phyloP scores from a whole-genome alignment of 1,140 invertebrate genomes.

The Cheumatopsyche charites region DNA sequence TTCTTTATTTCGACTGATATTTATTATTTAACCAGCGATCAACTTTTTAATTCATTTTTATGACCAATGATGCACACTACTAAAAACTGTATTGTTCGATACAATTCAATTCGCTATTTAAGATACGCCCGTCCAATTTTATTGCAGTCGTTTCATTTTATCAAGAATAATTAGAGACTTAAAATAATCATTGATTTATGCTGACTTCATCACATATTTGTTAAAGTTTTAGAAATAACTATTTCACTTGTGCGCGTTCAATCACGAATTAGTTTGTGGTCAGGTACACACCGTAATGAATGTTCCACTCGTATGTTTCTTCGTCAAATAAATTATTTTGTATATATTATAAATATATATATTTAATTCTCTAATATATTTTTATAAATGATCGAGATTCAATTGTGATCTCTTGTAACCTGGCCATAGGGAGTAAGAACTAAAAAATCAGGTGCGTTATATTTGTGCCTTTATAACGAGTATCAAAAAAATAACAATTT shows the following conservation, averaged over 20 bases:
- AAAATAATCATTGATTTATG: not conserved
- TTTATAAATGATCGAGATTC: constrained; percentile 29
- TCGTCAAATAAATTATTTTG: not conserved
- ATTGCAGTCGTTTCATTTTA: too few relatives aligned
- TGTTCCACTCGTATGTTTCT: not conserved
- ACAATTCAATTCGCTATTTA: too few relatives aligned
- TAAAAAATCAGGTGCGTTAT: constrained; percentile 49
- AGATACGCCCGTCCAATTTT: too few relatives aligned
- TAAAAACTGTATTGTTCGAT: too few relatives aligned
- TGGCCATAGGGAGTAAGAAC: constrained; percentile 42
- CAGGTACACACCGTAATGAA: not conserved
- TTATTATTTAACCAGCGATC: too few relatives aligned
- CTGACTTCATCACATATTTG: not conserved
- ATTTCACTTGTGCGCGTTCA: too few relatives aligned
- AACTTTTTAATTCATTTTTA: too few relatives aligned
- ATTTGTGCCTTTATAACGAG: constrained; percentile 46
- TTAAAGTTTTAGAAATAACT: not conserved
- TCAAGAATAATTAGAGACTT: too few relatives aligned
- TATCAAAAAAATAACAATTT: constrained; percentile 34
- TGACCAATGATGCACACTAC: too few relatives aligned
- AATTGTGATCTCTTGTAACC: constrained; percentile 31
- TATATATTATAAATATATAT: not conserved
- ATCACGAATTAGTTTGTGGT: not conserved
- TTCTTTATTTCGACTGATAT: too few relatives aligned
- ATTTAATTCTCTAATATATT: constrained; percentile 27